A percentile compares a stretch with the other conserved stretches of the same genome.
Evolutionary conservation across 2,113 vertebrate species (phyloP).

Genomic region (Lathamus discolor): DNA sequence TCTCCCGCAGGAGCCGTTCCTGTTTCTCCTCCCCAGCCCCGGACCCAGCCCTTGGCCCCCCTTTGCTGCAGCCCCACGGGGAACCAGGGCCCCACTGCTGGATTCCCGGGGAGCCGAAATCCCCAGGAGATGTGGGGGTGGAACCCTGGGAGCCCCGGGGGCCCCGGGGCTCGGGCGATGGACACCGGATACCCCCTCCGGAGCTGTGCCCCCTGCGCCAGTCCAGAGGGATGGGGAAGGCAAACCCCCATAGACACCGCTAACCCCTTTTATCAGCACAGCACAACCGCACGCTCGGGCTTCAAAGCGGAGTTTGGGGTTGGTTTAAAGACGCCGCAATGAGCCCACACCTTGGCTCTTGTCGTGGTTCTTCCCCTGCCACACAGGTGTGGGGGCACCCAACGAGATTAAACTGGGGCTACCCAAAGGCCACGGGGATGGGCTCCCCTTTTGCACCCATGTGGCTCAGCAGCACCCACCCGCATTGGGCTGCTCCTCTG

Average conservation of each 20-base stretch:
- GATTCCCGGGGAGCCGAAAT: background rate
- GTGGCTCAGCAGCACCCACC: background rate
- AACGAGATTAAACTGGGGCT: rapidly evolving
- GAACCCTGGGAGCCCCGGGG: background rate
- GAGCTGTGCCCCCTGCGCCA: no score
- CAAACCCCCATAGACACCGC: background rate
- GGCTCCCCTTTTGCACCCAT: rapidly evolving
- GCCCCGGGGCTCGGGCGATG: rapidly evolving
- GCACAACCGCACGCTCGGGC: background rate
- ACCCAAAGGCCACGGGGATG: background rate
- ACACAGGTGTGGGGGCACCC: rapidly evolving
- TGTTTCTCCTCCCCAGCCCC: background rate
- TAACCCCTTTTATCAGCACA: background rate
- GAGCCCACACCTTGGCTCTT: background rate
- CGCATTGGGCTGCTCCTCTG: background rate
- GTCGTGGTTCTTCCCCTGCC: background rate
- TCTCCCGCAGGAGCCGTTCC: conserved; percentile 58
- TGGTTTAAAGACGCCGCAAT: background rate
- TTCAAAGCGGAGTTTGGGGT: background rate
- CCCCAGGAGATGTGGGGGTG: background rate
- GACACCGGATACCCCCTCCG: background rate
- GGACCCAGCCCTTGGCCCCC: rapidly evolving
- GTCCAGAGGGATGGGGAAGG: background rate
- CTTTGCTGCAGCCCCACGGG: background rate
- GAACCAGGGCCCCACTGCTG: rapidly evolving